Base-by-base conservation (phyloP, 1,140 invertebrate genomes). In the Chlorops oryzae region DNA sequence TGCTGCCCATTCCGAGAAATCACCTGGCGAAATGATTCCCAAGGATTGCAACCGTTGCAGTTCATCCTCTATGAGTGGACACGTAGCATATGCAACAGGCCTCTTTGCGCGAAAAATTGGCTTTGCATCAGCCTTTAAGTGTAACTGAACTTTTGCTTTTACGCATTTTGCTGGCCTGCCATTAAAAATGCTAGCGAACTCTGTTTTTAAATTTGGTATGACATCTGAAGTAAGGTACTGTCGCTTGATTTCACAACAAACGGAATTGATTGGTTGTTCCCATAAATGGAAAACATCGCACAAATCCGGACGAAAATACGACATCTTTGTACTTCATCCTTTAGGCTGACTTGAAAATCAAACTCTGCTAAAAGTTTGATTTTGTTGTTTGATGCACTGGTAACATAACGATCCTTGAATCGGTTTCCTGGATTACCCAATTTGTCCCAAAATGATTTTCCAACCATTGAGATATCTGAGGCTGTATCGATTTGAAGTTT, bases 1-100 rank as follows among this genome's bases (percentile, higher is more conserved):
- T 17, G 65, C 55, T 34, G 67, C 65, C 71, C 73, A 75, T 40
- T 70, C 57, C 37, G 60, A 58, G 48, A 59, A 52, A 21, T 62
- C 43, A 10, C 74, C 59, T 21, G 17, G 50, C 7, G 43, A 25
- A 20, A 52, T 45, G 24, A 52, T 20, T 7, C 22, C 37, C 12
- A 23, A 12, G 15, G 46, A 22, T 34, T 46, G 43, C 3, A 47
- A 23, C 20, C 44, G 27, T 0, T 47, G 7, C 18, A 47, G 23
- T 52, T 50, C 48, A 21, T 32, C 40, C 43, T 43, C 48, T n/a
- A 38, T n/a, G n/a, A n/a, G n/a, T n/a, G n/a, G n/a, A n/a, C n/a
- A n/a, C n/a, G n/a, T n/a, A n/a, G n/a, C n/a, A n/a, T n/a, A n/a
- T n/a, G n/a, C n/a, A n/a, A n/a, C n/a, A n/a, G n/a, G n/a, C n/a